A percentile compares a stretch with the other conserved stretches of the same genome.
phyloP scores from a whole-genome alignment of 2,797 vertebrate species.

The Ceryle rudis region DNA sequence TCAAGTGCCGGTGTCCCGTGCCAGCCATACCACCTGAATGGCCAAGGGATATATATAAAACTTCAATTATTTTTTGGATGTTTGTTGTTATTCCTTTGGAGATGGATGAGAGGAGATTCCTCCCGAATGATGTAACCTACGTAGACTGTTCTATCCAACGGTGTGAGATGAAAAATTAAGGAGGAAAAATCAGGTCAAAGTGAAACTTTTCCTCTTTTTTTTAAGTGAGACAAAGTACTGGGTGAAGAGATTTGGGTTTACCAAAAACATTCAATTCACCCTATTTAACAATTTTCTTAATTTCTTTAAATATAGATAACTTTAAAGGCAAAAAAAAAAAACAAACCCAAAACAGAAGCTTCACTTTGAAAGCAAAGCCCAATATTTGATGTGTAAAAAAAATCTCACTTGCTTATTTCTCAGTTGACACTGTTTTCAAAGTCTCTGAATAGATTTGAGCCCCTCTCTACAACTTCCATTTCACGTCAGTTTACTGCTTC shows the following conservation, averaged over 20 bases:
- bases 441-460: neutral
- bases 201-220: constrained; percentile 19
- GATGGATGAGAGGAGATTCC: constrained; percentile 70
- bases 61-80: constrained; percentile 69
- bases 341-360: neutral
- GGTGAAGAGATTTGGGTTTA: constrained; percentile 7
- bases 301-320: neutral
- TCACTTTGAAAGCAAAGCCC: neutral
- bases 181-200: constrained; percentile 71
- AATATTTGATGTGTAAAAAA: neutral
- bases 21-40: constrained; percentile 74
- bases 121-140: constrained; percentile 54
- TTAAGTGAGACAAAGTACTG: constrained; percentile 21
- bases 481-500: neutral
- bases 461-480: neutral
- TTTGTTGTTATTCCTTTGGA: constrained; percentile 73
- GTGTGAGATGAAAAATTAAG: constrained; percentile 68
- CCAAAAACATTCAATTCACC: neutral
- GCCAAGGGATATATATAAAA: constrained; percentile 74
- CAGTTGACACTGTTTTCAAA: neutral
- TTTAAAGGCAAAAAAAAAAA: neutral
- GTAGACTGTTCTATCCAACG: constrained; percentile 60
- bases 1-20: constrained; percentile 50
- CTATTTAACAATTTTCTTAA: neutral
- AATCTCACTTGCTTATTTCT: neutral